Percentiles rank a stretch among this genome's conserved stretches.
Evolutionary conservation across 2,888 invertebrate species (phyloP).

Genomic region (Drepana falcataria): DNA sequence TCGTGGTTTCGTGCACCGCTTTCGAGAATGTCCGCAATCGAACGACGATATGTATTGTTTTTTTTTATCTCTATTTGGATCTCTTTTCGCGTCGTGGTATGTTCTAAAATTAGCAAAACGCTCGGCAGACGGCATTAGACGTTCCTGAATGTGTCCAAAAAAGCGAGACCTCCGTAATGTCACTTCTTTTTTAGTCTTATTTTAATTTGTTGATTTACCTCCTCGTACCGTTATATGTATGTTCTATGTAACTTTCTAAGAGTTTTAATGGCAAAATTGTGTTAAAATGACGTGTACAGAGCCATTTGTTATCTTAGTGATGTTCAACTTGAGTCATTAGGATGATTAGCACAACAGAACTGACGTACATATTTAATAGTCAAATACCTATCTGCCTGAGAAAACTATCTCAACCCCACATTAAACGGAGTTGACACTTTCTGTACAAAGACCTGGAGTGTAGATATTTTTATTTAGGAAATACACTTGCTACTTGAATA

Average conservation of each 20-base stretch:
- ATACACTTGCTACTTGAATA: too few species aligned
- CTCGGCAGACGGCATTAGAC: constrained; percentile 58
- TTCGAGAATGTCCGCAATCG: constrained; percentile 70
- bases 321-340: constrained; percentile 30
- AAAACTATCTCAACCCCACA: too few species aligned
- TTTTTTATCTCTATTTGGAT: constrained; percentile 67
- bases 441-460: too few species aligned
- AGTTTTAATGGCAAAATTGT: constrained; percentile 18
- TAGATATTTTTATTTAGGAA: too few species aligned
- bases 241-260: constrained; percentile 19
- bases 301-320: constrained; percentile 27
- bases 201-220: constrained; percentile 23
- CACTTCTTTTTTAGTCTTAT: constrained; percentile 26
- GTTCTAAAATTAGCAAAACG: constrained; percentile 73
- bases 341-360: constrained; percentile 23
- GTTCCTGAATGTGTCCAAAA: constrained; percentile 51
- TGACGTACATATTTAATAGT: constrained; percentile 13
- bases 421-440: too few species aligned
- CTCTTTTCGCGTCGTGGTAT: constrained; percentile 72
- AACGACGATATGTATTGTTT: constrained; percentile 66
- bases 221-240: constrained; percentile 19
- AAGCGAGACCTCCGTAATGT: constrained; percentile 36
- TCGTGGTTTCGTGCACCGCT: constrained; percentile 64
- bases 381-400: too few species aligned
- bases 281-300: constrained; percentile 28